Conservation (phyloP, 1,140 invertebrate species). For the Bombus impatiens region DNA sequence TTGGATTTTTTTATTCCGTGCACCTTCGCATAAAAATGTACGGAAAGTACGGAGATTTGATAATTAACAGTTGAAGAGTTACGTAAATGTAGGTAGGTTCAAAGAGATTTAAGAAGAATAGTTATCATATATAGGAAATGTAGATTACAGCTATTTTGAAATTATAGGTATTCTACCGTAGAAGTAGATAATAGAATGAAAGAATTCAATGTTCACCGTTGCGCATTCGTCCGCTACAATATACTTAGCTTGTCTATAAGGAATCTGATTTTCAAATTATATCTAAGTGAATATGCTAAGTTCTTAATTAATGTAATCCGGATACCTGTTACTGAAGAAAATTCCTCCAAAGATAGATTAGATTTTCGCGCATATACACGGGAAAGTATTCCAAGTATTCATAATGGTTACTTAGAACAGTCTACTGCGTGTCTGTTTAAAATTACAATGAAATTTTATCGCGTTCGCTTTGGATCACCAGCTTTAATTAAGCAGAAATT, state of each 20-base stretch:
- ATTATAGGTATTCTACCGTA: neutral
- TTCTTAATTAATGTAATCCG: neutral
- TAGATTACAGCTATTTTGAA: neutral
- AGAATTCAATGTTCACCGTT: neutral
- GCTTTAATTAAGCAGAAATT: neutral
- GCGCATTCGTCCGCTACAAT: neutral
- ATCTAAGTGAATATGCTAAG: neutral
- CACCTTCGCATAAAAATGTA: neutral
- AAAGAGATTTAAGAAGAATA: neutral
- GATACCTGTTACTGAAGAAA: neutral
- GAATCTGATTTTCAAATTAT: neutral
- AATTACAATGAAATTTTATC: conserved; percentile 1
- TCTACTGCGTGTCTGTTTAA: neutral
- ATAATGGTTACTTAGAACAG: neutral
- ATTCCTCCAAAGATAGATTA: neutral
- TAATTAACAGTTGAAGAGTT: no score
- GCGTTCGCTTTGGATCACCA: neutral
- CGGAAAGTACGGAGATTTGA: no score
- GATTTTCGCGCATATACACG: neutral
- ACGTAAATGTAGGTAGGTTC: no score
- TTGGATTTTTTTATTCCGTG: neutral
- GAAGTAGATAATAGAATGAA: neutral
- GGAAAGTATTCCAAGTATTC: neutral
- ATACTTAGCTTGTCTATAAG: neutral
- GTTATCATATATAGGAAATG: neutral